These are phyloP conservation scores for Drosophila pectinifera DNA, from an alignment of 1,140 invertebrate genomes.

Conservation along the genomic window DNA sequence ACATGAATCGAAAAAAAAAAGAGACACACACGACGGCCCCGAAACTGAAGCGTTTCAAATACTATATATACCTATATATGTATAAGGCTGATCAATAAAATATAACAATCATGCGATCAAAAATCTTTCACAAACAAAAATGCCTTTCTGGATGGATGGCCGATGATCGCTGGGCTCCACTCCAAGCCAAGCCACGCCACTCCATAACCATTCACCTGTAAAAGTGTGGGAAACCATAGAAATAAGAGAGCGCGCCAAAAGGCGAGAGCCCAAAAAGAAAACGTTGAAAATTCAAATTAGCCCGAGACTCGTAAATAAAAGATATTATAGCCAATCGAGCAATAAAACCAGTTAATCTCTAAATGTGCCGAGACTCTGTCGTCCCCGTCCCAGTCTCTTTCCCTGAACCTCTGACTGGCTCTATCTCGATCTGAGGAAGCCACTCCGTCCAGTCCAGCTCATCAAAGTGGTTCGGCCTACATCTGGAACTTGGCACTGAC, in stretches of 20 bases:
- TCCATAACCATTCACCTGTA: constrained; percentile 83
- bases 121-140: constrained; percentile 74
- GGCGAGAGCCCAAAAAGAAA: constrained; percentile 64
- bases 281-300: constrained; percentile 85
- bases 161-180: constrained; percentile 5
- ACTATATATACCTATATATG: constrained; percentile 29
- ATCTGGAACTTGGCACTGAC: constrained; percentile 28
- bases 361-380: constrained; percentile 63
- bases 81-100: constrained; percentile 73
- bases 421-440: constrained; percentile 38
- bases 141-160: constrained; percentile 10
- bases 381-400: constrained; percentile 25
- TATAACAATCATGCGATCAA: constrained; percentile 82
- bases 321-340: constrained; percentile 83
- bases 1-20: constrained; percentile 39
- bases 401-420: constrained; percentile 33
- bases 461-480: constrained; percentile 55
- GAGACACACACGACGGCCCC: constrained; percentile 74
- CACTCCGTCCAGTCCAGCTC: constrained; percentile 29
- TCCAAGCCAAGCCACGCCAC: constrained; percentile 8
- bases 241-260: constrained; percentile 54
- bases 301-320: constrained; percentile 83
- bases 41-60: constrained; percentile 73
- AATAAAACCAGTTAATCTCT: constrained; percentile 84
- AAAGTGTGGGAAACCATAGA: constrained; percentile 84